phyloP scores from a whole-genome alignment of 2,888 invertebrate species.

The Ypsolopha scabrella region DNA sequence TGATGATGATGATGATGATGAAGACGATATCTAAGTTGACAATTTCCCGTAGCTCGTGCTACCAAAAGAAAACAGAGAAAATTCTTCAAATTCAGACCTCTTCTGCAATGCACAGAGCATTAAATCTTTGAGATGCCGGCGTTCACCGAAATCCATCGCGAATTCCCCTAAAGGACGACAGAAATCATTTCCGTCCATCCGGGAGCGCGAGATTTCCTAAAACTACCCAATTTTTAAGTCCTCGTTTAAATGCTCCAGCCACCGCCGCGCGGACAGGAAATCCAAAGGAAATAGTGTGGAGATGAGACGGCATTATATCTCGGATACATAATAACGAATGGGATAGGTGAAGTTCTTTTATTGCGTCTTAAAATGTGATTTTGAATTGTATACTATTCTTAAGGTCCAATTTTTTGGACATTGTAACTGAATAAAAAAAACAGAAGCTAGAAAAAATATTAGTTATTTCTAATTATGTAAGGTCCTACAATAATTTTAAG shows the following conservation, averaged over 20 bases:
- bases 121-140: slow-evolving; percentile 4
- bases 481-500: too few relatives aligned
- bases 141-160: slow-evolving; percentile 19
- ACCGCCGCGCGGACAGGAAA: slow-evolving; percentile 43
- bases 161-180: slow-evolving; percentile 31
- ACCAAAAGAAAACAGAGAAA: too few relatives aligned
- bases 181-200: slow-evolving; percentile 61
- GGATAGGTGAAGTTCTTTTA: slow-evolving; percentile 4
- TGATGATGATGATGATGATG: too few relatives aligned
- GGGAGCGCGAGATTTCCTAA: slow-evolving; percentile 41
- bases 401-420: too few relatives aligned
- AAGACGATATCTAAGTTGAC: too few relatives aligned
- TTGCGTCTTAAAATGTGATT: too few relatives aligned
- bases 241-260: slow-evolving; percentile 35
- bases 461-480: too few relatives aligned
- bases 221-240: slow-evolving; percentile 63
- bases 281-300: slow-evolving; percentile 59
- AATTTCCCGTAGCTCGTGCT: too few relatives aligned
- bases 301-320: slow-evolving; percentile 32
- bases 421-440: too few relatives aligned
- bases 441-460: too few relatives aligned
- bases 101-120: neutral
- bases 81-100: too few relatives aligned
- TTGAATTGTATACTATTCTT: too few relatives aligned
- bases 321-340: neutral